These are phyloP conservation scores for Phortica magna DNA, from an alignment of 2,888 invertebrate species.

Conservation along the genomic window DNA sequence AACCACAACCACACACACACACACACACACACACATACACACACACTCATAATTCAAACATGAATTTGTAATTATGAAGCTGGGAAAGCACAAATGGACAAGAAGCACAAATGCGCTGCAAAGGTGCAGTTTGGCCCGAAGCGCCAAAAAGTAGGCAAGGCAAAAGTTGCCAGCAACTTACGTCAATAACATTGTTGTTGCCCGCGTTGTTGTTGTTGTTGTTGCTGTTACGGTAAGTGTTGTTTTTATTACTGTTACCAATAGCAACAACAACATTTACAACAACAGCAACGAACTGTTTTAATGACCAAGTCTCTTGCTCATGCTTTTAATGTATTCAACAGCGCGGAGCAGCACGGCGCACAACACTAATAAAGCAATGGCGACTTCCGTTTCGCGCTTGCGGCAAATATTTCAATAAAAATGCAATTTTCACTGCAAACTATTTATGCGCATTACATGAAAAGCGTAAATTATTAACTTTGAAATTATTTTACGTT, in stretches of 20 bases:
- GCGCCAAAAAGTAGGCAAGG: not conserved
- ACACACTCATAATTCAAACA: constrained; percentile 9
- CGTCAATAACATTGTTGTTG: not conserved
- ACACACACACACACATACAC: not conserved
- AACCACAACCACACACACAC: not conserved
- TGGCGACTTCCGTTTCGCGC: not conserved
- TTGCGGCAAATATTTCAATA: constrained; percentile 14
- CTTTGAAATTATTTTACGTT: too few species aligned
- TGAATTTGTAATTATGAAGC: constrained; percentile 30
- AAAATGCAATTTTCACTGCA: not conserved
- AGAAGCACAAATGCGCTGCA: not conserved
- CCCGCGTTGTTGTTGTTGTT: not conserved
- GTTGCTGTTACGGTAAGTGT: constrained; percentile 6
- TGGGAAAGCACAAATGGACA: not conserved
- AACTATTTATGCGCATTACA: not conserved
- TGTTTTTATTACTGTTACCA: constrained; percentile 8
- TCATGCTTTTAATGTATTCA: not conserved
- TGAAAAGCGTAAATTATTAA: too few species aligned
- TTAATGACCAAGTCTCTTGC: too few species aligned
- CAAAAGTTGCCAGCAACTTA: not conserved
- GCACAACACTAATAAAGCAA: not conserved
- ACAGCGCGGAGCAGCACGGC: not conserved
- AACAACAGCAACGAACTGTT: not conserved
- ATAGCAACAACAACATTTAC: not conserved
- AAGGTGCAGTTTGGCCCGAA: not conserved